Base-by-base conservation (phyloP, 1,140 invertebrate genomes). In the Drosophila bocki region DNA sequence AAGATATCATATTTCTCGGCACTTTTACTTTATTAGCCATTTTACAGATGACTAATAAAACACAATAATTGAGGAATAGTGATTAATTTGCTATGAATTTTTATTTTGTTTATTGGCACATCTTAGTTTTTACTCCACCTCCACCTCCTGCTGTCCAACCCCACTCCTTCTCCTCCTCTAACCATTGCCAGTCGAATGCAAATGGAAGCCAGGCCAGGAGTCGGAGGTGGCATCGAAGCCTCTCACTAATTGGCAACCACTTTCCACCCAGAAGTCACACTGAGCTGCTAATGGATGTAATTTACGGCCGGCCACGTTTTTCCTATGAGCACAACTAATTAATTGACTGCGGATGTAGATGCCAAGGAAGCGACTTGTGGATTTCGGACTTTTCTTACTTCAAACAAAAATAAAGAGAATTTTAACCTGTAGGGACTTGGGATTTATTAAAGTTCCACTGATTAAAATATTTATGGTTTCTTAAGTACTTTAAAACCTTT, bases 201-300 rank as follows among this genome's bases (percentile, higher is more conserved):
- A 81, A 86, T 85, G 69, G 44, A 17, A 71, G 37, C 41, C 44
- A 32, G 39, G 42, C 51, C 50, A 51, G 63, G 67, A 69, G 47
- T 19, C 29, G 53, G 63, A 60, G 70, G 70, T 60, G 63, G 57
- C 59, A 53, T 60, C 72, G 65, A 65, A 62, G 79, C 65, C 47
- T 76, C 74, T 56, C 78, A 77, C 78, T 90, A 90, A 90, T 90
- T 91, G 85, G 82, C 67, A 86, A 60, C 51, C 81, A 90, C 85
- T 90, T 88, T 85, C 80, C 78, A 77, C 51, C 63, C 51, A 76
- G 85, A 90, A 85, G 70, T 82, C 85, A 85, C 81, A 90, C 85
- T 90, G 85, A 71, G 85, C 60, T 72, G 75, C 86, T 90, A 90
- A 90, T 90, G 85, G 82, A 82, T 67, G 70, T 74, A 85, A 91